These are phyloP conservation scores for Ophion slaviceki DNA, from an alignment of 2,888 invertebrate genomes.

Conservation along the genomic window DNA sequence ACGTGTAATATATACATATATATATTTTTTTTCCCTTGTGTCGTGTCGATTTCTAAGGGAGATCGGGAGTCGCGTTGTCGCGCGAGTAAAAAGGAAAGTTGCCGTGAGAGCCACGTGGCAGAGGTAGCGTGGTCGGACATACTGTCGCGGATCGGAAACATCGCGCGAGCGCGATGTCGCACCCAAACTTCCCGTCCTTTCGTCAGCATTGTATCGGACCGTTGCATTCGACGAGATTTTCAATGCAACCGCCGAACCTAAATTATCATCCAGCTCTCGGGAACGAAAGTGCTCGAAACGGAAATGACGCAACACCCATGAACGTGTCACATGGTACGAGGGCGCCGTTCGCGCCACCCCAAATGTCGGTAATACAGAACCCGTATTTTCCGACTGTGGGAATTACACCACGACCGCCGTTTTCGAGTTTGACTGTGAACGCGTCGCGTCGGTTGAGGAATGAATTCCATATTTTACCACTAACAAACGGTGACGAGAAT, in stretches of 20 bases:
- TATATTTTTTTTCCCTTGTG: background rate
- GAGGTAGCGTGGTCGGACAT: background rate
- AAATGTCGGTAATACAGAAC: slow-evolving; percentile 13
- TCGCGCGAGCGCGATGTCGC: slow-evolving; percentile 14
- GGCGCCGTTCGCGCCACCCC: background rate
- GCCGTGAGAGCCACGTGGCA: background rate
- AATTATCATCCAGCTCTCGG: background rate
- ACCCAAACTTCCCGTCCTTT: slow-evolving; percentile 17
- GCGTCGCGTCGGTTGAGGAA: slow-evolving; percentile 12
- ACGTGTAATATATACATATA: too few relatives aligned
- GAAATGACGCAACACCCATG: slow-evolving; percentile 6
- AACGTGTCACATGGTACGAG: background rate
- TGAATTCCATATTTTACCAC: background rate
- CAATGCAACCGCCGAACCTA: background rate
- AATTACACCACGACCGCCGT: background rate
- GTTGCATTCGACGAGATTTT: slow-evolving; percentile 27
- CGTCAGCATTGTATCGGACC: background rate
- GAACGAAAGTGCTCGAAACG: slow-evolving; percentile 11
- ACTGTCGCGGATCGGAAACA: slow-evolving; percentile 1
- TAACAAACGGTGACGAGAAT: background rate
- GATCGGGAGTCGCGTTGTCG: background rate
- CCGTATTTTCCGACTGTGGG: background rate
- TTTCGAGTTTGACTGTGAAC: slow-evolving; percentile 4
- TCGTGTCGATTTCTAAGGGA: background rate
- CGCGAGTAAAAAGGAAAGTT: slow-evolving; percentile 3